Percentiles rank a stretch among this genome's conserved stretches.
Conservation (phyloP, 2,113 vertebrate species). For the Caracal caracal region DNA sequence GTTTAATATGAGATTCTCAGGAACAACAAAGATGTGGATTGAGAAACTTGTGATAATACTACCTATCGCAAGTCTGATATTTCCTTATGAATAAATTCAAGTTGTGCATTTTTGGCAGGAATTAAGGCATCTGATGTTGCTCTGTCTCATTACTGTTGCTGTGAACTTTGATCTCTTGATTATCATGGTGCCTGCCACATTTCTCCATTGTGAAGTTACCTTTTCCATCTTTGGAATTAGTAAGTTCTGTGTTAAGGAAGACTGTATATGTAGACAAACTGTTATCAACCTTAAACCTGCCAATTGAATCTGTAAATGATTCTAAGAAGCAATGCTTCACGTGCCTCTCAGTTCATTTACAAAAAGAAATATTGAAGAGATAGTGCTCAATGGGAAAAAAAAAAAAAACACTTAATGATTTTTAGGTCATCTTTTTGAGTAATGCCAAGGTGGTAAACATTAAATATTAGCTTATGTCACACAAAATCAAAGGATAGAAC, state of each 20-base stretch:
- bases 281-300: not conserved
- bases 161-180: not conserved
- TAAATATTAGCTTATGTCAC: not conserved
- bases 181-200: not conserved
- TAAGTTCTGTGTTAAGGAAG: not conserved
- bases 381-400: not conserved
- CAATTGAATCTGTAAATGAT: not conserved
- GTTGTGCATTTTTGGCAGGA: not conserved
- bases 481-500: not conserved
- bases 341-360: not conserved
- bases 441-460: not conserved
- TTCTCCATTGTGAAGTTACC: not conserved
- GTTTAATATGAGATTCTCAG: not conserved
- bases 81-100: not conserved
- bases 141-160: not conserved
- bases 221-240: not conserved
- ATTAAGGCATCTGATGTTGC: not conserved
- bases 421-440: not conserved
- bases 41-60: not conserved
- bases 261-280: not conserved
- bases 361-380: not conserved
- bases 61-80: not conserved
- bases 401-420: not conserved
- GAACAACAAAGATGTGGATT: not conserved
- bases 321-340: not conserved